A percentile compares a stretch with the other conserved stretches of the same genome.
phyloP scores from a whole-genome alignment of 2,113 vertebrate species.

The Callionymus lyra region DNA sequence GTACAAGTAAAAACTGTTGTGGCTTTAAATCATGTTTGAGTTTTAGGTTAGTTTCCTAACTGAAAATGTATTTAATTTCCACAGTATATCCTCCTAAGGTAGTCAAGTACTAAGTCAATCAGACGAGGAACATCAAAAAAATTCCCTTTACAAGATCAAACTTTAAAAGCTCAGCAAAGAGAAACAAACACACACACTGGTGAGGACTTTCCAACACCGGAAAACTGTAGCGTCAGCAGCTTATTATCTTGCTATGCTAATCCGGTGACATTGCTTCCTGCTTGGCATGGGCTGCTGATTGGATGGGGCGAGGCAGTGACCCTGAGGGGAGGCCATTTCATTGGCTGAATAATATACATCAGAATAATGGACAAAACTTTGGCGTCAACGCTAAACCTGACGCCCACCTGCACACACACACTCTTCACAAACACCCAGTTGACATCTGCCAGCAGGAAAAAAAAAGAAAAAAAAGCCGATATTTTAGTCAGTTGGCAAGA shows the following conservation, averaged over 20 bases:
- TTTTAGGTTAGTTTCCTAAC: too few species aligned
- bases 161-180: too few species aligned
- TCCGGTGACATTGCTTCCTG: constrained; percentile 37
- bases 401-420: neutral
- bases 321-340: constrained; percentile 45
- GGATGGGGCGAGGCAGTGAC: constrained; percentile 49
- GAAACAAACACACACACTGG: too few species aligned
- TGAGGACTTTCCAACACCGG: constrained; percentile 2
- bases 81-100: too few species aligned
- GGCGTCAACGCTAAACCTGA: constrained; percentile 28
- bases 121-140: too few species aligned
- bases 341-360: constrained; percentile 47
- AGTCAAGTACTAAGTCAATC: too few species aligned
- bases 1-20: too few species aligned
- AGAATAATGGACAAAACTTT: constrained; percentile 48
- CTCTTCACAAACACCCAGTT: constrained; percentile 13
- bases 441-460: too few species aligned
- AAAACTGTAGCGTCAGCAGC: constrained; percentile 30
- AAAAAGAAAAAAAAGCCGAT: too few species aligned
- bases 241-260: constrained; percentile 46
- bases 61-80: too few species aligned
- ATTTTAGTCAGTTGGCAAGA: constrained; percentile 35
- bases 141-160: too few species aligned
- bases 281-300: constrained; percentile 48
- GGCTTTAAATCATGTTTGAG: too few species aligned